These are phyloP conservation scores for Euspilapteryx auroguttella DNA, from an alignment of 2,888 invertebrate genomes.

Conservation along the genomic window DNA sequence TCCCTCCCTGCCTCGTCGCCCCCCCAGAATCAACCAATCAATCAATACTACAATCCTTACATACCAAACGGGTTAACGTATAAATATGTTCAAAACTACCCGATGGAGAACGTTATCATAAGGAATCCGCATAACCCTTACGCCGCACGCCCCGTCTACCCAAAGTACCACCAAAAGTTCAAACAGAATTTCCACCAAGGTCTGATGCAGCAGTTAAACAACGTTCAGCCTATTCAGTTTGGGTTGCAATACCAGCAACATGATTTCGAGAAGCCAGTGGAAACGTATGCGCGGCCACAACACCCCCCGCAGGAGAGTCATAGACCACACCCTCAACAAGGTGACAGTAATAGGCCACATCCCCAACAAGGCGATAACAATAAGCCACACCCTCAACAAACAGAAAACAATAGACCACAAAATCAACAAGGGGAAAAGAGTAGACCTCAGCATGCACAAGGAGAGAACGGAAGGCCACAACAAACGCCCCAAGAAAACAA, in stretches of 20 bases:
- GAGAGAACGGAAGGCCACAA: too few species aligned
- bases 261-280: conserved; percentile 21
- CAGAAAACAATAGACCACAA: too few species aligned
- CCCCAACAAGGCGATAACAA: too few species aligned
- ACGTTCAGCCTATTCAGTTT: conserved; percentile 38
- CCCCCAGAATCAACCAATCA: conserved; percentile 40
- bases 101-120: conserved; percentile 31
- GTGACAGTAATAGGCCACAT: too few species aligned
- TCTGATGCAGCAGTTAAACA: conserved; percentile 36
- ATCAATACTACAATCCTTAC: conserved; percentile 46
- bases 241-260: conserved; percentile 12
- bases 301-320: too few species aligned
- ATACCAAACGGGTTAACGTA: conserved; percentile 31
- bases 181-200: conserved; percentile 31
- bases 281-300: conserved; percentile 27
- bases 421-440: too few species aligned
- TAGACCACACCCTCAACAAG: too few species aligned
- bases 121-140: conserved; percentile 42
- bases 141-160: conserved; percentile 29
- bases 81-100: conserved; percentile 43
- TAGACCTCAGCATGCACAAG: too few species aligned
- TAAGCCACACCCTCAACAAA: too few species aligned
- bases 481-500: too few species aligned
- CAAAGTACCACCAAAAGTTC: conserved; percentile 33
- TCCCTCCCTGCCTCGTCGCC: conserved; percentile 24